Evolutionary conservation across 2,797 vertebrate species (phyloP).

Genomic region (Paramormyrops hopkinsi): DNA sequence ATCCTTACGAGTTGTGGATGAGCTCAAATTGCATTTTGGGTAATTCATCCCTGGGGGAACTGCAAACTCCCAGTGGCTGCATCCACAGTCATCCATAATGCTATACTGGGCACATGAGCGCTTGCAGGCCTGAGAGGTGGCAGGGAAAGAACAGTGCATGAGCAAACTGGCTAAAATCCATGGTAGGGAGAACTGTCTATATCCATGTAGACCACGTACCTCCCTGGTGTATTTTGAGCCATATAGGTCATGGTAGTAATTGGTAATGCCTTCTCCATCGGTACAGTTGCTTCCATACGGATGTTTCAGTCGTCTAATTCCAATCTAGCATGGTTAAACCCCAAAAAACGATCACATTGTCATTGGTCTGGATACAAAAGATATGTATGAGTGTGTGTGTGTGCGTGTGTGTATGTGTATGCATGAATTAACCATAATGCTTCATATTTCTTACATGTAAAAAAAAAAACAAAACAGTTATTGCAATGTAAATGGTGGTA

Average conservation of each 20-base stretch:
- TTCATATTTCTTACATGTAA: neutral
- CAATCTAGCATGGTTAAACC: slow-evolving; percentile 21
- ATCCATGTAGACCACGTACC: slow-evolving; percentile 13
- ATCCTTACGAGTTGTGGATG: slow-evolving; percentile 15
- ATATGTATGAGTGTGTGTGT: neutral
- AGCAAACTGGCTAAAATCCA: neutral
- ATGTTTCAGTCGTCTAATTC: slow-evolving; percentile 31
- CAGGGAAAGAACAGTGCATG: neutral
- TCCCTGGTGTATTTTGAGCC: slow-evolving; percentile 35
- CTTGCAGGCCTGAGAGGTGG: slow-evolving; percentile 33
- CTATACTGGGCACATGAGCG: slow-evolving; percentile 35
- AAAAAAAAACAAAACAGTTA: neutral
- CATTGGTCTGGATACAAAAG: neutral
- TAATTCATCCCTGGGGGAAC: slow-evolving; percentile 16
- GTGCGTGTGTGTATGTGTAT: neutral
- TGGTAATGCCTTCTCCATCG: slow-evolving; percentile 32
- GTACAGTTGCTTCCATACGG: slow-evolving; percentile 36
- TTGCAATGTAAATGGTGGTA: neutral
- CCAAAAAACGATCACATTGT: neutral
- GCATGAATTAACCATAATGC: neutral
- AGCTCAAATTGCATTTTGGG: slow-evolving; percentile 38
- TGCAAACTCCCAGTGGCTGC: slow-evolving; percentile 39
- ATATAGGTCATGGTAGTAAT: slow-evolving; percentile 35
- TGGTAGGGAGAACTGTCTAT: too few species aligned
- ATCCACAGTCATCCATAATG: slow-evolving; percentile 39